Evolutionary conservation across 1,140 invertebrate genomes (phyloP), one percentile per base, ranked within the genome.

Genomic region (Bombus huntii): DNA sequence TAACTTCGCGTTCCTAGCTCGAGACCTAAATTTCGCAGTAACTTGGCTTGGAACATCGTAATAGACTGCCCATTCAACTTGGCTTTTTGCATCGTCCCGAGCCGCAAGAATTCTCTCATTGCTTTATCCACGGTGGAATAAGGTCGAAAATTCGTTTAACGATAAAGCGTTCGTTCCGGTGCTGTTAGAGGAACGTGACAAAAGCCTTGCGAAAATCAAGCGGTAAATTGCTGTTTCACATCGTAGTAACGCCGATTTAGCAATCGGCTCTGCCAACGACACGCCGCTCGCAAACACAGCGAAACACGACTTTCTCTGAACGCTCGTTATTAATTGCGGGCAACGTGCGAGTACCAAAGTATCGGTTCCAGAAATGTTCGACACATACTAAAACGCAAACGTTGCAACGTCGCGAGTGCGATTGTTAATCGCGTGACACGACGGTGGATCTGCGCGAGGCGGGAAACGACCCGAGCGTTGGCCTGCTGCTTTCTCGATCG

Each of bases 191-290:
- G 18, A 65, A 57, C 37, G 44, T 31, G n/a, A 53, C 59, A 44
- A 25, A 39, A 39, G 53, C 22, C 18, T 10, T 12, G 75, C 44
- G 31, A 75, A 82, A 72, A 59, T 12, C 70, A 86, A 25, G 28
- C 57, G 25, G 72, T n/a, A 79, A 53, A 88, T 81, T 62, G 42
- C 12, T 75, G 73, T 89, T 89, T 84, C 65, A 53, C 65, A 22
- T 68, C 79, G 62, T 72, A 81, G 87, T 65, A 47, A 79, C 8
- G 39, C 66, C 31, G 31, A 22, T 87, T 89, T 81, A 73, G 31
- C 34, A 44, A 89, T 39, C 42, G 65, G 39, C 9, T 44, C 53
- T 18, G 62, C 8, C 44, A 62, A 71, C 73, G 76, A 68, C 65
- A 57, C 66, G 42, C 22, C 18, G 47, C 39, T 66, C 59, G 28